A percentile compares a stretch with the other conserved stretches of the same genome.
Conservation (phyloP, 1,140 invertebrate genomes). For the Nephila pilipes region DNA sequence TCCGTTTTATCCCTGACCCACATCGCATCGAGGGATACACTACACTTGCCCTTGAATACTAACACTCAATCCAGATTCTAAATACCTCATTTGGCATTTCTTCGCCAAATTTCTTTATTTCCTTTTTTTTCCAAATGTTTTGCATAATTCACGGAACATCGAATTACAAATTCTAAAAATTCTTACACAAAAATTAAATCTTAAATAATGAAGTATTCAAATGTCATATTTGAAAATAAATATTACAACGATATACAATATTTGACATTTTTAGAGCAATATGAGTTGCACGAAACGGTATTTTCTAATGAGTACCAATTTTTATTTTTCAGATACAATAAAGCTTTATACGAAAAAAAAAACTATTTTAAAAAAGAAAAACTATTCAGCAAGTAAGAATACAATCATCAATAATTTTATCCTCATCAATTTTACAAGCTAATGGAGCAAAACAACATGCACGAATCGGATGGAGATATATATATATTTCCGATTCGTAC, state of each 20-base stretch:
- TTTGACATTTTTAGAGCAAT: not conserved
- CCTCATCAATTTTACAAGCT: too few species aligned
- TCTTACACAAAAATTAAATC: not conserved
- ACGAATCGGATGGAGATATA: too few species aligned
- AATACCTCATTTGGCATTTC: conserved; percentile 31
- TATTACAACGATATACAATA: not conserved
- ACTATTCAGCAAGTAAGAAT: too few species aligned
- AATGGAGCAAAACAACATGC: too few species aligned
- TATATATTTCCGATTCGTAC: too few species aligned
- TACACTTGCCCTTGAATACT: conserved; percentile 53
- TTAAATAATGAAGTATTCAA: not conserved
- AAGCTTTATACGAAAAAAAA: too few species aligned
- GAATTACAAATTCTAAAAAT: not conserved
- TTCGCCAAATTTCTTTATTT: not conserved
- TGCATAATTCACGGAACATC: not conserved
- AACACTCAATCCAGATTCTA: not conserved
- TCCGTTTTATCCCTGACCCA: conserved; percentile 66
- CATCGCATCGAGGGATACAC: conserved; percentile 20
- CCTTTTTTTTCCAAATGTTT: not conserved
- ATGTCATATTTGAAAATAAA: not conserved
- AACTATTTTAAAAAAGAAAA: too few species aligned
- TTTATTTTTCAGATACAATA: too few species aligned
- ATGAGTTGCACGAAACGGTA: too few species aligned
- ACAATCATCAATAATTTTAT: too few species aligned
- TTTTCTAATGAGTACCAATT: too few species aligned